Evolutionary conservation across 2,113 vertebrate species (phyloP), one percentile per base, ranked within the genome.

Genomic region (Henicopernis longicauda): DNA sequence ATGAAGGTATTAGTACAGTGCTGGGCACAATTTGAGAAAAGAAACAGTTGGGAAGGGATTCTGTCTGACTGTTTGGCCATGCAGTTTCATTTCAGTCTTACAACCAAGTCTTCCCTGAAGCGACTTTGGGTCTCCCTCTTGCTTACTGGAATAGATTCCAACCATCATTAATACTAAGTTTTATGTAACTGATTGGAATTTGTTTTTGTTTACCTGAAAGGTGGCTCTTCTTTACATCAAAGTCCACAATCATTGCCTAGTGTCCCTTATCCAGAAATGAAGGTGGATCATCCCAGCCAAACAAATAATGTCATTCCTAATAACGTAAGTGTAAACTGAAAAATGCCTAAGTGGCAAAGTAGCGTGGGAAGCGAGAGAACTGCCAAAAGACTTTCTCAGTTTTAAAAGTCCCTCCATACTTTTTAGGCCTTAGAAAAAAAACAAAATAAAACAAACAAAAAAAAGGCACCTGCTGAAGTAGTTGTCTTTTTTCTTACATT

Each of bases 281-380:
- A 97, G 93, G 83, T 91, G 89, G 98, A 98, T 84, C 95, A 95
- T 95, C 97, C 96, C 90, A 97, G 97, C 94, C 98, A 97, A 95
- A 95, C 96, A 92, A 96, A 92, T 95, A 97, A 96, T 89, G 96
- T 96, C 92, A 36, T 95, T 95, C 96, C 97, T 74, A 97, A 98
- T 95, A 98, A 97, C 0, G 98, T 98, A 98, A 98, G 98, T 98
- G 74, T 73, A 91, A 89, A 84, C 44, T 72, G 49, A 81, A 83
- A 89, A 91, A 88, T 36, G 11, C 21, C 4, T 11, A 40, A 50
- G 45, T 58, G 58, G n/a, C 58, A 57, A 50, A 80, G 57, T n/a
- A 36, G 44, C 18, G 31, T 54, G 78, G 49, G 36, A 87, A 87
- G n/a, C 3, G 2, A 57, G 10, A 49, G 31, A 87, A 79, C 44